Conservation (phyloP, 1,140 invertebrate species). For the Heliconius melpomene region DNA sequence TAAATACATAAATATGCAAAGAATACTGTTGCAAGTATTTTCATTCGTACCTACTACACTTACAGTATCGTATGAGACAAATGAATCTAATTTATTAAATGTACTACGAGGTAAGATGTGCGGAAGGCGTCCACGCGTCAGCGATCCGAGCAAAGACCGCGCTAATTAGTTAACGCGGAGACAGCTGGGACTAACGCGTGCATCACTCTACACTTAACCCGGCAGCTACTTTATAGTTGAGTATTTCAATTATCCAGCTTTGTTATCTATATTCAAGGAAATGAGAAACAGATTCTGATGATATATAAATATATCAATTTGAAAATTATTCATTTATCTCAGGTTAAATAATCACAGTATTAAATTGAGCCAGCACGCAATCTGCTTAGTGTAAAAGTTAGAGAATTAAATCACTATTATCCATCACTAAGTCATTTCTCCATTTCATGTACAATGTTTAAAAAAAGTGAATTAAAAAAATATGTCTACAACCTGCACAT, state of each 20-base stretch:
- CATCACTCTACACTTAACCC: not conserved
- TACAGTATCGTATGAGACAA: not conserved
- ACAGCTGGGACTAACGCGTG: constrained; percentile 13
- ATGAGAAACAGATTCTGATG: not conserved
- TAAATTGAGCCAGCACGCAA: not conserved
- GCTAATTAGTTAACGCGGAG: constrained; percentile 19
- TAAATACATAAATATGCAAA: not conserved
- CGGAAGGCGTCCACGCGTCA: constrained; percentile 19
- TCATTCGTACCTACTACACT: not conserved
- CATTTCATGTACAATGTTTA: not conserved
- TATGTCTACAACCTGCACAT: not conserved
- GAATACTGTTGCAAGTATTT: not conserved
- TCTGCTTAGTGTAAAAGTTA: not conserved
- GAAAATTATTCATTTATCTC: too few relatives aligned
- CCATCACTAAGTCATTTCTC: not conserved
- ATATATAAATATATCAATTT: not conserved
- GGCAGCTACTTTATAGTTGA: constrained; percentile 4
- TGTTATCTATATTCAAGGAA: not conserved
- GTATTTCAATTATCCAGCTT: not conserved
- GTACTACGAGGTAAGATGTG: constrained; percentile 3
- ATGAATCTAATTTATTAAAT: not conserved
- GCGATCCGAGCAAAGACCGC: constrained; percentile 7
- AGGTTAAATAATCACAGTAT: too few relatives aligned
- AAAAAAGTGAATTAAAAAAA: not conserved
- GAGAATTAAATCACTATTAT: too few relatives aligned